A percentile compares a stretch with the other conserved stretches of the same genome.
phyloP scores from a whole-genome alignment of 2,888 invertebrate species.

The Epirrhoe alternata region DNA sequence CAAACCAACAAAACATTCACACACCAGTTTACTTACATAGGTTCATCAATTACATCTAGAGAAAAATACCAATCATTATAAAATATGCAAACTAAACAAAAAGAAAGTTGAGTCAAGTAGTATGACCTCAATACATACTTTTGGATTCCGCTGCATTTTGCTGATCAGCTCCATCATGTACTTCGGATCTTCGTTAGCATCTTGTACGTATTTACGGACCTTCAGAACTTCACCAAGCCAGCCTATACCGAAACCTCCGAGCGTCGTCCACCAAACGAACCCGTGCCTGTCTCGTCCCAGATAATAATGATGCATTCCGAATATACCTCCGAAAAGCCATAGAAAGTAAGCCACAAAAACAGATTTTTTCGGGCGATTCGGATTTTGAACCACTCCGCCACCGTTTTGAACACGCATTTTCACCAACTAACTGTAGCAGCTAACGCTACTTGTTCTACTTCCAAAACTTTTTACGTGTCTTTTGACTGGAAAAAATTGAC shows the following conservation, averaged over 20 bases:
- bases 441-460: constrained; percentile 13
- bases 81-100: constrained; percentile 23
- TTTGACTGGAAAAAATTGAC: neutral
- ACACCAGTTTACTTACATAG: constrained; percentile 21
- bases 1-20: constrained; percentile 7
- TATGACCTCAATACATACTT: constrained; percentile 76
- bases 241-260: constrained; percentile 94
- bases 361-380: constrained; percentile 76
- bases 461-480: neutral
- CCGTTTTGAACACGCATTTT: constrained; percentile 21
- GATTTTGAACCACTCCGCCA: constrained; percentile 9
- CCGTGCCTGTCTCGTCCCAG: constrained; percentile 95
- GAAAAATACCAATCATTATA: constrained; percentile 21
- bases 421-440: constrained; percentile 17
- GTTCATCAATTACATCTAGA: constrained; percentile 20
- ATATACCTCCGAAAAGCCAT: constrained; percentile 95
- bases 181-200: constrained; percentile 90
- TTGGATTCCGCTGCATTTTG: constrained; percentile 86
- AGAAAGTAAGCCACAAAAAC: constrained; percentile 90
- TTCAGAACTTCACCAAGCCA: constrained; percentile 94
- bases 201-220: constrained; percentile 93
- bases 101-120: constrained; percentile 21
- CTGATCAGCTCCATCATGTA: constrained; percentile 87
- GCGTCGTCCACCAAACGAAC: constrained; percentile 94
- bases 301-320: constrained; percentile 96